These are phyloP conservation scores for Orthochromis malagaraziensis DNA, from an alignment of 2,113 vertebrate genomes.

Conservation along the genomic window DNA sequence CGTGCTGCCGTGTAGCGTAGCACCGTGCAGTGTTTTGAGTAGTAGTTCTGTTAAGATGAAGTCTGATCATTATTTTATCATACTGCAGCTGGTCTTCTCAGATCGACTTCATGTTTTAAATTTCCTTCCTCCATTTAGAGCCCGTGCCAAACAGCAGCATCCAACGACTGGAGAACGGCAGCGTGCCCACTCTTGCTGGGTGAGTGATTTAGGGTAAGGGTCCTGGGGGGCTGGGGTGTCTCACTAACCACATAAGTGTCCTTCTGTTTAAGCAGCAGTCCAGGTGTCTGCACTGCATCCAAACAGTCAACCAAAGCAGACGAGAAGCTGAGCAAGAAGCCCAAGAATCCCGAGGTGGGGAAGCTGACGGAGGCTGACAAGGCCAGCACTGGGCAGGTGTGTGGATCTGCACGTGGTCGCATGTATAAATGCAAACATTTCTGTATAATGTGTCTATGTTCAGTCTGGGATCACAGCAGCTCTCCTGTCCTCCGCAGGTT, in stretches of 20 bases:
- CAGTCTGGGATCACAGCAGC: not conserved
- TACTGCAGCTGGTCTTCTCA: not conserved
- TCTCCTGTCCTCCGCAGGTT: slow-evolving; percentile 70
- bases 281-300: slow-evolving; percentile 18
- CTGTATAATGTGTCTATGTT: not conserved
- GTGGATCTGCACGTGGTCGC: not conserved
- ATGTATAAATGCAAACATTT: not conserved
- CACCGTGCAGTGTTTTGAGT: not conserved
- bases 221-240: not conserved
- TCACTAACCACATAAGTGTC: not conserved
- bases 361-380: slow-evolving; percentile 87
- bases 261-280: slow-evolving; percentile 37
- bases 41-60: not conserved
- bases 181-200: slow-evolving; percentile 39
- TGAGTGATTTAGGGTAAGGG: slow-evolving; percentile 20
- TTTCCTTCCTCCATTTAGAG: slow-evolving; percentile 28
- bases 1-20: not conserved
- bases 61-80: not conserved
- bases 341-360: slow-evolving; percentile 68
- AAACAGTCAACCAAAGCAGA: not conserved
- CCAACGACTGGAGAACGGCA: slow-evolving; percentile 76
- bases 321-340: slow-evolving; percentile 10
- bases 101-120: not conserved
- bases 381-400: slow-evolving; percentile 85
- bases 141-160: slow-evolving; percentile 59